phyloP scores from a whole-genome alignment of 2,797 vertebrate genomes.

The Eutrigla gurnardus region DNA sequence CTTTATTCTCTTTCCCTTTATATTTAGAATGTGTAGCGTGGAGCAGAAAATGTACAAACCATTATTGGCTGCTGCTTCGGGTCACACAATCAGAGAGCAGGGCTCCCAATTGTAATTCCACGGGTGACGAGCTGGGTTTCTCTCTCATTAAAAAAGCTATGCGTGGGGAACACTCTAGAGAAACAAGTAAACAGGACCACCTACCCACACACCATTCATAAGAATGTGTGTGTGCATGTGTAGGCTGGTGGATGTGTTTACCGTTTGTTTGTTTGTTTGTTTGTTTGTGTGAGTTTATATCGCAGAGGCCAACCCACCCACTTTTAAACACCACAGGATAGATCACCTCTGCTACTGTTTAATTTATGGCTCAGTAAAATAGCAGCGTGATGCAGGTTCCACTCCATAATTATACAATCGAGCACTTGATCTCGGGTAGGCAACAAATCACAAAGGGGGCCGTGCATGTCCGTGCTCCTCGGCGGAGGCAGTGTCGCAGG shows the following conservation, averaged over 20 bases:
- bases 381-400: constrained; percentile 48
- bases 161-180: constrained; percentile 57
- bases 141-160: constrained; percentile 65
- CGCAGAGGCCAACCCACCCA: constrained; percentile 39
- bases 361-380: constrained; percentile 40
- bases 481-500: constrained; percentile 24
- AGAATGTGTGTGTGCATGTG: constrained; percentile 51
- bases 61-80: constrained; percentile 66
- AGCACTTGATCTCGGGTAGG: constrained; percentile 65
- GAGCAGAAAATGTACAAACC: constrained; percentile 51
- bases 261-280: constrained; percentile 25
- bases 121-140: constrained; percentile 55
- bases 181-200: constrained; percentile 71
- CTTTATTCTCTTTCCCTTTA: constrained; percentile 72
- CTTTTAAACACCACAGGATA: constrained; percentile 35
- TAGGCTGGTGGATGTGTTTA: constrained; percentile 29
- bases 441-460: constrained; percentile 23
- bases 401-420: constrained; percentile 55
- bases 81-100: constrained; percentile 65
- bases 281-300: constrained; percentile 33
- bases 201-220: constrained; percentile 78
- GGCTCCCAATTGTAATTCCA: constrained; percentile 69
- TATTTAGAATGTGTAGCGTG: constrained; percentile 72
- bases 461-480: constrained; percentile 18
- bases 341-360: constrained; percentile 47